phyloP scores from a whole-genome alignment of 2,888 invertebrate genomes.

The Megamerina dolium region DNA sequence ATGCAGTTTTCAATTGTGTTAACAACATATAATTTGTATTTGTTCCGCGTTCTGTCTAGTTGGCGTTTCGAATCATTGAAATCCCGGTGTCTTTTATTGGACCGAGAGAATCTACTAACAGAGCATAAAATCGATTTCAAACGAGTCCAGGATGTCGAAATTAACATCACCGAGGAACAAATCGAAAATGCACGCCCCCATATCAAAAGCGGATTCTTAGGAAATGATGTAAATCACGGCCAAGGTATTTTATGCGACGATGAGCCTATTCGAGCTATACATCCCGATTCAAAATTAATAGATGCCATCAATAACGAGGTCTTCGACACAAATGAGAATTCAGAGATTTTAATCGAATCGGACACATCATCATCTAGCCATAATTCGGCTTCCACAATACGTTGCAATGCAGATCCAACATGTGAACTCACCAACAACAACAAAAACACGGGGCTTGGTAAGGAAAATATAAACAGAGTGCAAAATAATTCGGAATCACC shows the following conservation, averaged over 20 bases:
- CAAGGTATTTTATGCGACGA: too few relatives aligned
- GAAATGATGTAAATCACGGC: too few relatives aligned
- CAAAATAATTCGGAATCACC: background rate
- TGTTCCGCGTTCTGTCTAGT: constrained; percentile 23
- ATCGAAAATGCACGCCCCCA: constrained; percentile 33
- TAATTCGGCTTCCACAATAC: too few relatives aligned
- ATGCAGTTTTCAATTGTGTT: background rate
- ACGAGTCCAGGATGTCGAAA: constrained; percentile 32
- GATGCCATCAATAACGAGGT: too few relatives aligned
- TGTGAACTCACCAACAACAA: background rate
- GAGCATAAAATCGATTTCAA: constrained; percentile 42
- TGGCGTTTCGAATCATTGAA: constrained; percentile 49
- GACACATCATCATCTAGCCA: too few relatives aligned
- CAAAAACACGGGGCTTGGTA: background rate
- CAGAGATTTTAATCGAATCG: too few relatives aligned
- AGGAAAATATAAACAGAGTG: background rate
- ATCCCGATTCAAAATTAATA: too few relatives aligned
- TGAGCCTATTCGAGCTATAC: too few relatives aligned
- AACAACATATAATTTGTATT: background rate
- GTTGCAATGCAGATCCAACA: background rate
- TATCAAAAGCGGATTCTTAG: too few relatives aligned
- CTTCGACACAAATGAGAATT: too few relatives aligned
- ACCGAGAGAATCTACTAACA: constrained; percentile 42
- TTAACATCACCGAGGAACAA: constrained; percentile 31
- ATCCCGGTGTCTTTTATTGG: constrained; percentile 41